These are phyloP conservation scores for Lamprotornis superbus DNA, from an alignment of 2,113 vertebrate species.

Conservation along the genomic window DNA sequence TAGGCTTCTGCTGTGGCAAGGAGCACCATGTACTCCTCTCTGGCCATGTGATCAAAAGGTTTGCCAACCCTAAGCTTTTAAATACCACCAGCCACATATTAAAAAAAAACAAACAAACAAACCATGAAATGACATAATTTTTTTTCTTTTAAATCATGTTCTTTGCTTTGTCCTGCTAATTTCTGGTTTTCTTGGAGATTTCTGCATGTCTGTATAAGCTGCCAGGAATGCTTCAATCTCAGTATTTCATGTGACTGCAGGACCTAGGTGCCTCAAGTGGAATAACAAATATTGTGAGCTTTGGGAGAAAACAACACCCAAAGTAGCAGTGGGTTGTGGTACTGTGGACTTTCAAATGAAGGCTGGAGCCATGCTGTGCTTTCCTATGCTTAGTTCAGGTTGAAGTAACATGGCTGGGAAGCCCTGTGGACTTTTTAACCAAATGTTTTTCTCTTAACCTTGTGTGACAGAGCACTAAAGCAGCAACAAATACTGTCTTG, in stretches of 20 bases:
- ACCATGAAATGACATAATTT: not conserved
- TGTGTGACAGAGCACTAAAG: not conserved
- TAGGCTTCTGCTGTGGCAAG: not conserved
- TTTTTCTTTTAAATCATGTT: not conserved
- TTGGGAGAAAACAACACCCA: not conserved
- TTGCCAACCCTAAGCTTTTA: not conserved
- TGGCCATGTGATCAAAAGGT: not conserved
- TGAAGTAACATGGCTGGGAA: not conserved
- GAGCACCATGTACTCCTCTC: not conserved
- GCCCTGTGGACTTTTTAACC: not conserved
- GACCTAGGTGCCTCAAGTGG: not conserved
- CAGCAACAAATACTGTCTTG: not conserved
- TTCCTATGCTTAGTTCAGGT: accelerated
- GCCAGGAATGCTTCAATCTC: not conserved
- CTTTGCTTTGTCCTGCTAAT: not conserved
- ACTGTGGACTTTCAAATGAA: not conserved
- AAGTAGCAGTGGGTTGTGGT: not conserved
- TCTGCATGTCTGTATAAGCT: not conserved
- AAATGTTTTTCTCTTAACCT: not conserved
- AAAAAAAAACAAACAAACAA: accelerated
- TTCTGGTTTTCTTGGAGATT: not conserved
- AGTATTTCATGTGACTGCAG: not conserved
- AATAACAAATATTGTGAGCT: not conserved
- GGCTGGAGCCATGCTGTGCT: not conserved
- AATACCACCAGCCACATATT: not conserved